phyloP scores from a whole-genome alignment of 2,888 invertebrate genomes.

The Leucozona laternaria region DNA sequence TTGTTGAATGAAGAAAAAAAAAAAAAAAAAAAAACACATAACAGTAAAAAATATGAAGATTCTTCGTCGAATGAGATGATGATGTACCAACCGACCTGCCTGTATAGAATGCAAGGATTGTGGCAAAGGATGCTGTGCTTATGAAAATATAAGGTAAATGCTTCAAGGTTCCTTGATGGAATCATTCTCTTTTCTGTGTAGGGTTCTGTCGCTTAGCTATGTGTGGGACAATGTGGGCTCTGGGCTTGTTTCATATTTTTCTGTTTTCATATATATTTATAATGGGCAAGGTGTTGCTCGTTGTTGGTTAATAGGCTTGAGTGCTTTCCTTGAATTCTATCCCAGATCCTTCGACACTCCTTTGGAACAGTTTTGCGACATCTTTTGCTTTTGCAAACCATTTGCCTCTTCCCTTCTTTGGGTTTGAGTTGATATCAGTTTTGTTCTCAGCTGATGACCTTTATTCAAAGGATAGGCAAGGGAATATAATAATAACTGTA shows the following conservation, averaged over 20 bases:
- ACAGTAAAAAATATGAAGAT: slow-evolving; percentile 55
- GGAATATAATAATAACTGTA: slow-evolving; percentile 68
- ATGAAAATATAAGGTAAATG: slow-evolving; percentile 69
- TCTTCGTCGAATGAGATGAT: slow-evolving; percentile 27
- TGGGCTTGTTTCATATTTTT: slow-evolving; percentile 44
- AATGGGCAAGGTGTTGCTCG: slow-evolving; percentile 74
- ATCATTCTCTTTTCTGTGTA: slow-evolving; percentile 16
- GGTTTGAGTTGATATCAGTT: slow-evolving; percentile 54
- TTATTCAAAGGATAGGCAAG: slow-evolving; percentile 26
- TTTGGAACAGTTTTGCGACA: slow-evolving; percentile 20
- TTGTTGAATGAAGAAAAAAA: neutral
- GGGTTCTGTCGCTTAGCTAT: neutral
- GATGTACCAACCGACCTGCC: neutral
- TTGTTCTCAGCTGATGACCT: slow-evolving; percentile 66
- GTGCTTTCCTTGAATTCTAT: slow-evolving; percentile 58
- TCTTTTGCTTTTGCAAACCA: neutral
- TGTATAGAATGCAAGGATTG: slow-evolving; percentile 7
- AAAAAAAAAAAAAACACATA: slow-evolving; percentile 6
- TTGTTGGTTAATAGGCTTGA: slow-evolving; percentile 70
- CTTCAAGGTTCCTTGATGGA: slow-evolving; percentile 60
- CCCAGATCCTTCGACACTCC: neutral
- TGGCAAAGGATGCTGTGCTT: slow-evolving; percentile 42
- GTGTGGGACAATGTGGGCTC: slow-evolving; percentile 32
- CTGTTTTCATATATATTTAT: slow-evolving; percentile 50
- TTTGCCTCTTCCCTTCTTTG: neutral